Evolutionary conservation across 2,888 invertebrate species (phyloP).

Genomic region (Patella ulyssiponensis): DNA sequence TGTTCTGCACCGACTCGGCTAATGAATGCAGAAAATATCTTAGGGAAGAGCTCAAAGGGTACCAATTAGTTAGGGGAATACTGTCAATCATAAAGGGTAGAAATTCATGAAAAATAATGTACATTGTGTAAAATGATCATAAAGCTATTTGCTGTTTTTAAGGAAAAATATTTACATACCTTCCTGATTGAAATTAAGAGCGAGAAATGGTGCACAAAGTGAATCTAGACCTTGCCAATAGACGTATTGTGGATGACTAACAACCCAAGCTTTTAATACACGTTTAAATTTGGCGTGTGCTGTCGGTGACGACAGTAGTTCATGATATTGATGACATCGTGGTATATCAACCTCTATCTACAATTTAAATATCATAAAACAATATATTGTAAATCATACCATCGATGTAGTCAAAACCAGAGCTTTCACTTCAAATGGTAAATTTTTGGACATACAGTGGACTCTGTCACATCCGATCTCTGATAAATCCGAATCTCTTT

Average conservation of each 20-base stretch:
- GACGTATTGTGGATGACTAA: conserved; percentile 93
- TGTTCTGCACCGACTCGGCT: no score
- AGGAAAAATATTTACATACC: conserved; percentile 75
- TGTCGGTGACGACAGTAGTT: conserved; percentile 91
- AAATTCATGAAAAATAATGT: background rate
- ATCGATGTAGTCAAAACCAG: no score
- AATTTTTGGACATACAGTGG: no score
- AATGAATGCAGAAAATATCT: no score
- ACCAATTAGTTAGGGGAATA: no score
- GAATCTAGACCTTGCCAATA: conserved; percentile 99
- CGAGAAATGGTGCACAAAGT: conserved; percentile 95
- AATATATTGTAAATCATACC: no score
- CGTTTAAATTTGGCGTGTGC: conserved; percentile 94
- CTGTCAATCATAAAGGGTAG: background rate
- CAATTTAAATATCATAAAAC: conserved; percentile 10
- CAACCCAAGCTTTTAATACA: conserved; percentile 96
- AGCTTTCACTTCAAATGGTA: no score
- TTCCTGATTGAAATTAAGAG: conserved; percentile 96
- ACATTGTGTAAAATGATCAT: no score
- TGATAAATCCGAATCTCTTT: no score
- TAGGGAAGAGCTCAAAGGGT: no score
- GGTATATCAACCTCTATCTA: conserved; percentile 99
- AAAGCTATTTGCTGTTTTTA: no score
- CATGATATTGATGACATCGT: conserved; percentile 98
- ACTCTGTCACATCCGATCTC: no score